These are phyloP conservation scores for Melinaea menophilus DNA, from an alignment of 2,888 invertebrate species.

Conservation along the genomic window DNA sequence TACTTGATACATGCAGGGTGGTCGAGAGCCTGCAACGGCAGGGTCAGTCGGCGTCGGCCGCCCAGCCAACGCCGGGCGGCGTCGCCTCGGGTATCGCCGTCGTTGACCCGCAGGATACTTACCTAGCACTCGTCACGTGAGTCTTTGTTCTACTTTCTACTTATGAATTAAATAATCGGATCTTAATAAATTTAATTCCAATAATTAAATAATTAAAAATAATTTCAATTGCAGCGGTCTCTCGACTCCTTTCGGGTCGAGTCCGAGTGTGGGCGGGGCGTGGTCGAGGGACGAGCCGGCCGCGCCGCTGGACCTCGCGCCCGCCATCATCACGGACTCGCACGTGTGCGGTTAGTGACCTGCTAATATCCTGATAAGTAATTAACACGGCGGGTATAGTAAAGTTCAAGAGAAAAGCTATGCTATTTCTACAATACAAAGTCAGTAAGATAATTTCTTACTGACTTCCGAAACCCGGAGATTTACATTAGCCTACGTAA, in stretches of 20 bases:
- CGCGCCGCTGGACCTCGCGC: conserved; percentile 56
- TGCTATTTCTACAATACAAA: no score
- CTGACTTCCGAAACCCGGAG: no score
- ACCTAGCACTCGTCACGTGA: conserved; percentile 83
- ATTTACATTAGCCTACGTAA: no score
- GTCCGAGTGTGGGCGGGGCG: conserved; percentile 33
- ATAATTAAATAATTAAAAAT: no score
- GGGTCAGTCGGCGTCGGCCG: conserved; percentile 31
- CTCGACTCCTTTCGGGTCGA: conserved; percentile 52
- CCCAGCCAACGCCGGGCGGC: conserved; percentile 29
- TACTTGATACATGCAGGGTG: conserved; percentile 37
- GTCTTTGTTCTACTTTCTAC: conserved; percentile 36
- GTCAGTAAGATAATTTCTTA: no score
- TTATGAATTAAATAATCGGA: no score
- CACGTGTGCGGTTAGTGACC: conserved; percentile 53
- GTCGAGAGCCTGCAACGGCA: conserved; percentile 17
- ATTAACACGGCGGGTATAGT: no score
- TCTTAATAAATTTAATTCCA: no score
- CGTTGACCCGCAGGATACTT: conserved; percentile 81
- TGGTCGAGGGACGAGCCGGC: conserved; percentile 51
- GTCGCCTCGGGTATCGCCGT: conserved; percentile 79
- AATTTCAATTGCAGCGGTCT: conserved; percentile 43
- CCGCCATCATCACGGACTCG: conserved; percentile 56
- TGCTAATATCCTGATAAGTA: neutral
- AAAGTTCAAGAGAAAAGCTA: no score